These are phyloP conservation scores for Lutraria rhynchaena DNA, from an alignment of 1,140 invertebrate genomes.

Conservation along the genomic window DNA sequence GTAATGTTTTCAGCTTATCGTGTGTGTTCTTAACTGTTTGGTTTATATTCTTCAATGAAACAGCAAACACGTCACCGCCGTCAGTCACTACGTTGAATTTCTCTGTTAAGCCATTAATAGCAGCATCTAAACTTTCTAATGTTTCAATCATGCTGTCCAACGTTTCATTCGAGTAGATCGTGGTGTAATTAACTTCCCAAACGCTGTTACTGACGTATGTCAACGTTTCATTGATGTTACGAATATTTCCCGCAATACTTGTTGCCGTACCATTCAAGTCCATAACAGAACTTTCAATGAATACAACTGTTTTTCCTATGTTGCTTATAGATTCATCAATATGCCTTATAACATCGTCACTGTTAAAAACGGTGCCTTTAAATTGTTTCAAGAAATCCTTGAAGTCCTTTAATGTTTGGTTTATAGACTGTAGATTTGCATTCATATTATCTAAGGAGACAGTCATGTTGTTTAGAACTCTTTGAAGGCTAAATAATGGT, in stretches of 20 bases:
- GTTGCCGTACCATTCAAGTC: slow-evolving; percentile 34
- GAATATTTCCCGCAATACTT: slow-evolving; percentile 10
- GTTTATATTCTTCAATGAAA: slow-evolving; percentile 46
- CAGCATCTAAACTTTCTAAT: slow-evolving; percentile 24
- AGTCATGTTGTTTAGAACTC: slow-evolving; percentile 48
- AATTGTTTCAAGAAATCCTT: slow-evolving; percentile 51
- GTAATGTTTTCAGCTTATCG: slow-evolving; percentile 17
- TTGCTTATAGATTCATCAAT: slow-evolving; percentile 42
- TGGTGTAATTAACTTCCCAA: slow-evolving; percentile 44
- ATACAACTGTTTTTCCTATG: slow-evolving; percentile 25
- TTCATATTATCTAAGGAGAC: slow-evolving; percentile 49
- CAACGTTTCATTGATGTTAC: slow-evolving; percentile 35
- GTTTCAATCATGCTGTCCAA: slow-evolving; percentile 52
- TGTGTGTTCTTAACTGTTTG: slow-evolving; percentile 43
- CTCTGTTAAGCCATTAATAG: neutral
- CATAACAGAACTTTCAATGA: slow-evolving; percentile 7
- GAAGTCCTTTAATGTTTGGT: slow-evolving; percentile 34
- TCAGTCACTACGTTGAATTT: slow-evolving; percentile 20
- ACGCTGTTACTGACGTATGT: slow-evolving; percentile 34
- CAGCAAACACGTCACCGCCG: slow-evolving; percentile 5
- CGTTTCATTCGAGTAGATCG: slow-evolving; percentile 47
- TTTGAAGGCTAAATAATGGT: slow-evolving; percentile 36
- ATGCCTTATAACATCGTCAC: slow-evolving; percentile 42
- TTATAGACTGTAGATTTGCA: slow-evolving; percentile 38
- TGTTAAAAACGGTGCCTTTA: slow-evolving; percentile 38